These are phyloP conservation scores for Heliconius aoede DNA, from an alignment of 2,888 invertebrate species.

Conservation along the genomic window DNA sequence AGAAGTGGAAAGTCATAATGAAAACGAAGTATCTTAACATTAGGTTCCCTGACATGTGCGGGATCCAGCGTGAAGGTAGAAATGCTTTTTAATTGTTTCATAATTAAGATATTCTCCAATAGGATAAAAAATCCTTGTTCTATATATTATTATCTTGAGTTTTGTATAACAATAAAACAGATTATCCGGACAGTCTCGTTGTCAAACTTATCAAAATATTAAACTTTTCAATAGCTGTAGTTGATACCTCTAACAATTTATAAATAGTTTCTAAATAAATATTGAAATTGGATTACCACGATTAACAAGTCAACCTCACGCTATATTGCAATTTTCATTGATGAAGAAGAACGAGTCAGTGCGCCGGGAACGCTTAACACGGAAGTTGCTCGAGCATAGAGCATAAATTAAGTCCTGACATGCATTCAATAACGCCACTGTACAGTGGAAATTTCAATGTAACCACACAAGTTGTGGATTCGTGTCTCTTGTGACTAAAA, in stretches of 20 bases:
- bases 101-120: no score
- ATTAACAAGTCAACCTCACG: conserved; percentile 19
- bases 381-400: conserved; percentile 20
- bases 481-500: conserved; percentile 12
- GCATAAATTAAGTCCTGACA: conserved; percentile 27
- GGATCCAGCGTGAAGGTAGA: no score
- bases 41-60: no score
- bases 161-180: no score
- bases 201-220: not conserved
- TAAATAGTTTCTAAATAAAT: not conserved
- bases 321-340: conserved; percentile 17
- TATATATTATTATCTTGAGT: no score
- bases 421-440: conserved; percentile 22
- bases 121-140: no score
- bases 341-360: conserved; percentile 15
- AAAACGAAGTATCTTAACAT: no score
- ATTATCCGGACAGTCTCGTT: not conserved
- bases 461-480: conserved; percentile 11
- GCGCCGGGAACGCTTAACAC: conserved; percentile 21
- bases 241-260: not conserved
- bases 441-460: conserved; percentile 2
- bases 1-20: no score
- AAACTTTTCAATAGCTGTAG: not conserved
- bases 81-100: no score
- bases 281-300: not conserved